Conservation (phyloP, 2,888 invertebrate species). For the Agriotes lineatus region DNA sequence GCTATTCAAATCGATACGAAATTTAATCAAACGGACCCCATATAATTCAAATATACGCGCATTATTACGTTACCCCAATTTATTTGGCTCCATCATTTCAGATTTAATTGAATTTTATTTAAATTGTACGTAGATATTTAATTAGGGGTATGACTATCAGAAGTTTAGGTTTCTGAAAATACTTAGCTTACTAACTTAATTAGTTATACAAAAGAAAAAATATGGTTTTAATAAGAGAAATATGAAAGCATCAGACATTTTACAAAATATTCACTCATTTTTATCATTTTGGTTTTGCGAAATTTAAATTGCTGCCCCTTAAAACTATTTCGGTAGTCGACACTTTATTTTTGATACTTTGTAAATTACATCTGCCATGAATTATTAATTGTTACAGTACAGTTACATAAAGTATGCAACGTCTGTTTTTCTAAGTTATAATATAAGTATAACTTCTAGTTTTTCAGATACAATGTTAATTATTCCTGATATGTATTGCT, state of each 20-base stretch:
- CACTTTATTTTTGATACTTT: too few relatives aligned
- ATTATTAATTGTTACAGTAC: too few relatives aligned
- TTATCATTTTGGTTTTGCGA: constrained; percentile 21
- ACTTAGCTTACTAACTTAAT: constrained; percentile 1
- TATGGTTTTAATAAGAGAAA: background rate
- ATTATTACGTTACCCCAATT: constrained; percentile 16
- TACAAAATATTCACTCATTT: constrained; percentile 13
- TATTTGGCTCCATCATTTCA: constrained; percentile 8
- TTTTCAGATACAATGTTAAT: too few relatives aligned
- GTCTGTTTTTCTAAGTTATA: too few relatives aligned
- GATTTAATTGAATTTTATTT: constrained; percentile 9
- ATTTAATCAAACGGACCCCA: constrained; percentile 20
- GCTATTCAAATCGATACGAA: constrained; percentile 16
- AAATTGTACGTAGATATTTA: constrained; percentile 7
- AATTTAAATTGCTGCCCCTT: background rate
- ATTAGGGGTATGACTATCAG: background rate
- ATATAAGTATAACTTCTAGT: too few relatives aligned
- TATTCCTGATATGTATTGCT: too few relatives aligned
- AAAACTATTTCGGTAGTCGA: background rate
- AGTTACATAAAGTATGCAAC: too few relatives aligned
- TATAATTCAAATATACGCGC: constrained; percentile 19
- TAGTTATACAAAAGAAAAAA: background rate
- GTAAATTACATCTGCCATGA: too few relatives aligned
- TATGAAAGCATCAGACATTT: background rate
- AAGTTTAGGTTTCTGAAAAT: background rate